Conservation (phyloP, 2,797 vertebrate species). For the Nannoperca obscura region DNA sequence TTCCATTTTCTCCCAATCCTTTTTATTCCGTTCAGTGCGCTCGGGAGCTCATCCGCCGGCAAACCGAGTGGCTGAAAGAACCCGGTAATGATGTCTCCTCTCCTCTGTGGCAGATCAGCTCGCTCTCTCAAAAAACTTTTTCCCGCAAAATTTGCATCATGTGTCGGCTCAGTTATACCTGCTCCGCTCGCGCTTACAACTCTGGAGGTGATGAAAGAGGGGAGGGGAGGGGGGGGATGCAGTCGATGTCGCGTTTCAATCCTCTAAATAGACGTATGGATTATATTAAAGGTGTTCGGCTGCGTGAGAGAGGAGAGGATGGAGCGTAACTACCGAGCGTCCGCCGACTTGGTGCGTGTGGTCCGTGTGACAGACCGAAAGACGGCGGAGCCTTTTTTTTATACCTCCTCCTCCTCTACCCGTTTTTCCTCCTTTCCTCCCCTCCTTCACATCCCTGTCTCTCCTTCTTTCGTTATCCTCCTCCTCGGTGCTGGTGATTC, state of each 20-base stretch:
- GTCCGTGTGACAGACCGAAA: constrained; percentile 80
- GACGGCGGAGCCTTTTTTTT: constrained; percentile 83
- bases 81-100: constrained; percentile 26
- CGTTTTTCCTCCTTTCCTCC: constrained; percentile 52
- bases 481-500: constrained; percentile 76
- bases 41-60: constrained; percentile 46
- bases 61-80: constrained; percentile 26
- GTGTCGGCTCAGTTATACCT: constrained; percentile 22
- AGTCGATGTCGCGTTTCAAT: constrained; percentile 36
- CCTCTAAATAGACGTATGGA: background rate
- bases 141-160: constrained; percentile 36
- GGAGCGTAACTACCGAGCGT: constrained; percentile 61
- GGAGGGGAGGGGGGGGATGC: background rate
- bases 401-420: constrained; percentile 68
- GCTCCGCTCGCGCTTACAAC: background rate
- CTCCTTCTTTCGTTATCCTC: constrained; percentile 71
- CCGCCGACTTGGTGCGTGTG: constrained; percentile 75
- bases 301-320: constrained; percentile 21
- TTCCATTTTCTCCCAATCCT: constrained; percentile 72
- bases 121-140: constrained; percentile 10
- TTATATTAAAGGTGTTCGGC: background rate
- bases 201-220: constrained; percentile 6
- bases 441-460: constrained; percentile 64
- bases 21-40: constrained; percentile 55
- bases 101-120: constrained; percentile 8